phyloP scores from a whole-genome alignment of 2,888 invertebrate species.

The Linyphia triangularis region DNA sequence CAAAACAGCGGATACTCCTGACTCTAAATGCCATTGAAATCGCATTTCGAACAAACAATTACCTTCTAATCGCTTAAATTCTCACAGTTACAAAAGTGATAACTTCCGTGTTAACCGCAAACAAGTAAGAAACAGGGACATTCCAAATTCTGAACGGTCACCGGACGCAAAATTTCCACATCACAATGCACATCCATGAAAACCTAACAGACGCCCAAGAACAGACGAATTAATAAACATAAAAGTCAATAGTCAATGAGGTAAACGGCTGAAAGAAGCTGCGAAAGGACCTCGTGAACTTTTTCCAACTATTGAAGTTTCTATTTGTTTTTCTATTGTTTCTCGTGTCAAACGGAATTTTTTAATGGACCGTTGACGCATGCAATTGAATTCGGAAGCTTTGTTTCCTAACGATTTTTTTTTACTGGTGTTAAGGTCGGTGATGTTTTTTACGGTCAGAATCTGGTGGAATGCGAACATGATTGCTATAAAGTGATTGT shows the following conservation, averaged over 20 bases:
- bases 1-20: too few species aligned
- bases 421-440: not conserved
- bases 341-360: not conserved
- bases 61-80: not conserved
- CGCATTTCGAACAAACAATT: constrained; percentile 6
- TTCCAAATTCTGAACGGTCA: not conserved
- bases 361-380: not conserved
- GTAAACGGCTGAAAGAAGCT: not conserved
- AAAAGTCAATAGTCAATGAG: not conserved
- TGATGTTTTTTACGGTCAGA: not conserved
- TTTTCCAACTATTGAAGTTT: not conserved
- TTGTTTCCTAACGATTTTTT: not conserved
- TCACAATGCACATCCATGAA: not conserved
- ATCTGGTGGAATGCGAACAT: not conserved
- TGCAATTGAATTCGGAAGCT: not conserved
- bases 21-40: not conserved
- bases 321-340: not conserved
- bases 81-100: not conserved
- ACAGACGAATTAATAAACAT: not conserved
- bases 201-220: not conserved
- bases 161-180: not conserved
- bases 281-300: not conserved
- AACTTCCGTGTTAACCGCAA: constrained; percentile 16
- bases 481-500: too few species aligned
- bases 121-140: not conserved